Evolutionary conservation across 2,797 vertebrate genomes (phyloP).

Genomic region (Poeciliopsis gracilis): DNA sequence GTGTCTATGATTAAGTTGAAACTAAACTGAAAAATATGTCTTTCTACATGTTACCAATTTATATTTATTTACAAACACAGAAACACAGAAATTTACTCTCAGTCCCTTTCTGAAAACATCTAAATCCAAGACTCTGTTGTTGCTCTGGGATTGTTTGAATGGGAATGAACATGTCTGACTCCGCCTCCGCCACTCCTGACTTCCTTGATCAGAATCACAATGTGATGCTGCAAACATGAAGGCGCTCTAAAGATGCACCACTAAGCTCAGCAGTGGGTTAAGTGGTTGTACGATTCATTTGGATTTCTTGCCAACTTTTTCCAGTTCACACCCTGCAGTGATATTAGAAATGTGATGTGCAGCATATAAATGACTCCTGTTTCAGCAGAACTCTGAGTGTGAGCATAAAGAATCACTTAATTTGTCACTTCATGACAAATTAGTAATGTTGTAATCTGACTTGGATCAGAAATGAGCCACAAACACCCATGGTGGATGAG

Average conservation of each 20-base stretch:
- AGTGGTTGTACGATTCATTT: slow-evolving; percentile 19
- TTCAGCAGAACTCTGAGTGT: slow-evolving; percentile 2
- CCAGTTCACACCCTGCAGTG: slow-evolving; percentile 10
- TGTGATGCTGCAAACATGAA: slow-evolving; percentile 5
- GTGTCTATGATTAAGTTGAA: slow-evolving; percentile 5
- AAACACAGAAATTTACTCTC: slow-evolving; percentile 1
- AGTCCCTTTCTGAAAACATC: not conserved
- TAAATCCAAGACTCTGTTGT: not conserved
- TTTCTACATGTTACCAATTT: slow-evolving; percentile 6
- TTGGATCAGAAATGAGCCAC: slow-evolving; percentile 8
- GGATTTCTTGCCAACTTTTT: not conserved
- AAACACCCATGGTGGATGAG: not conserved
- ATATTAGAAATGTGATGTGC: not conserved
- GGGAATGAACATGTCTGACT: slow-evolving; percentile 4
- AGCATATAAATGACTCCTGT: slow-evolving; percentile 2
- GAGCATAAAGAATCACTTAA: slow-evolving; percentile 2
- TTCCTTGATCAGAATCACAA: slow-evolving; percentile 4
- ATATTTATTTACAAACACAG: not conserved
- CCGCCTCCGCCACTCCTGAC: not conserved
- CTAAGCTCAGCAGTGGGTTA: not conserved
- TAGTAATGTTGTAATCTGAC: slow-evolving; percentile 3
- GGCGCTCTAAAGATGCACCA: slow-evolving; percentile 26
- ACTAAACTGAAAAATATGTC: slow-evolving; percentile 18
- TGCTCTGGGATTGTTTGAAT: not conserved
- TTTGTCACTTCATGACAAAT: slow-evolving; percentile 7